Percentiles rank a stretch among this genome's conserved stretches.
These are phyloP conservation scores for Camelus dromedarius DNA, from an alignment of 2,113 vertebrate genomes.

Conservation along the genomic window DNA sequence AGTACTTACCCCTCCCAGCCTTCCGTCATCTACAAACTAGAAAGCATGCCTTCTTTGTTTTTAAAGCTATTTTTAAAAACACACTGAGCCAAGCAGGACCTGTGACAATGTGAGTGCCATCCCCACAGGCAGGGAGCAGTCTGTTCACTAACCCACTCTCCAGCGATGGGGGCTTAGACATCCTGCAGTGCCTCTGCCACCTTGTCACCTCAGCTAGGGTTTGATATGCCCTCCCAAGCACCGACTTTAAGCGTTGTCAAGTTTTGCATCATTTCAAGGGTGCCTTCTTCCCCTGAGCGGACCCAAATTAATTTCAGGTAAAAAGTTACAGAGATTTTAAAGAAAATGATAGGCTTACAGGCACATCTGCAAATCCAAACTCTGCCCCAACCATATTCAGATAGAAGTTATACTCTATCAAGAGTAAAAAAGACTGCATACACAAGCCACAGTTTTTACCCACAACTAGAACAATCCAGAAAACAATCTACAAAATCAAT, in stretches of 20 bases:
- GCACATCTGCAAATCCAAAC: background rate
- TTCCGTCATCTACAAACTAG: background rate
- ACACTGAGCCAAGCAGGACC: background rate
- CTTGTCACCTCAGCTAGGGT: background rate
- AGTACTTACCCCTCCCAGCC: background rate
- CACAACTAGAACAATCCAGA: background rate
- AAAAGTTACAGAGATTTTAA: background rate
- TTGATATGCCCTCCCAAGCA: background rate
- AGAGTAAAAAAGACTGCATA: background rate
- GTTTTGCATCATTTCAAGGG: background rate
- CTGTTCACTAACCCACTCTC: background rate
- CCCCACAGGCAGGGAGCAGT: background rate
- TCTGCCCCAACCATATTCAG: background rate
- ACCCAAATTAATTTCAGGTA: background rate
- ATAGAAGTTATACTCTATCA: background rate
- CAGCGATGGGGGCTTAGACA: background rate
- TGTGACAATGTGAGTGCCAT: background rate
- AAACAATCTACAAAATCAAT: background rate
- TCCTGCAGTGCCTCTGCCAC: background rate
- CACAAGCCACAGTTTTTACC: background rate
- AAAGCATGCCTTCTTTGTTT: background rate
- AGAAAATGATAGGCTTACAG: background rate
- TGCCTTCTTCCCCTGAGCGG: background rate
- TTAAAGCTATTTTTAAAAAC: background rate
- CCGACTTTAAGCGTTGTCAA: background rate